A percentile compares a stretch with the other conserved stretches of the same genome.
phyloP scores from a whole-genome alignment of 2,113 vertebrate genomes.

The Seriola dumerili region DNA sequence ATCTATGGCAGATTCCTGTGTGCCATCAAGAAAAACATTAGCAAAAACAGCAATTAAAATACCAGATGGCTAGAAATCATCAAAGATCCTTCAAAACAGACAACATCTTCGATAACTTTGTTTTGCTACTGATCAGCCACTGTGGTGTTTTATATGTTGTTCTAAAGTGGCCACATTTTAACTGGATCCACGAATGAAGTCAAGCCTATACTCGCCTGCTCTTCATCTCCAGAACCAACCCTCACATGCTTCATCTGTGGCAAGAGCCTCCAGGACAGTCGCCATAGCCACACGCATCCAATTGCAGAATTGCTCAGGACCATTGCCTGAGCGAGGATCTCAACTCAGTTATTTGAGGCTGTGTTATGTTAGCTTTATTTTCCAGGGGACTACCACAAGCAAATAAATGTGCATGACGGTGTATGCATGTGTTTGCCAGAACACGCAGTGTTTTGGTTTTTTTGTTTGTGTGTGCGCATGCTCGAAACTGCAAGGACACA shows the following conservation, averaged over 20 bases:
- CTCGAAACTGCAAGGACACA: constrained; percentile 21
- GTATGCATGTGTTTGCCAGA: neutral
- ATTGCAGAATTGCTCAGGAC: constrained; percentile 30
- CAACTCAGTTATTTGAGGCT: constrained; percentile 9
- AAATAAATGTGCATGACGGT: neutral
- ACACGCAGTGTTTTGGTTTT: neutral
- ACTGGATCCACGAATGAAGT: constrained; percentile 34
- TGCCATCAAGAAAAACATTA: constrained; percentile 1
- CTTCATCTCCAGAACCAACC: constrained; percentile 43
- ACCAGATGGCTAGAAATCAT: constrained; percentile 7
- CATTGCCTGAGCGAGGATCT: constrained; percentile 3
- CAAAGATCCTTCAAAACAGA: constrained; percentile 18
- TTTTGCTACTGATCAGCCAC: constrained; percentile 28
- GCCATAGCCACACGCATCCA: constrained; percentile 36
- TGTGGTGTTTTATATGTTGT: constrained; percentile 32
- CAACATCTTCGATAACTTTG: constrained; percentile 29
- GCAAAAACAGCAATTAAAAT: constrained; percentile 25
- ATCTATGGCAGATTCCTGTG: constrained; percentile 22
- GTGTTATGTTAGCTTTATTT: constrained; percentile 40
- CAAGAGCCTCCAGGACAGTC: constrained; percentile 42
- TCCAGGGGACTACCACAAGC: constrained; percentile 2
- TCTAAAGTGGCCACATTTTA: constrained; percentile 45
- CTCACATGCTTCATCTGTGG: constrained; percentile 42
- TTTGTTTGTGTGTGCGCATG: constrained; percentile 16
- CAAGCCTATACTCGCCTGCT: constrained; percentile 28